Conservation (phyloP, 1,140 invertebrate species). For the Drosophila punjabiensis region DNA sequence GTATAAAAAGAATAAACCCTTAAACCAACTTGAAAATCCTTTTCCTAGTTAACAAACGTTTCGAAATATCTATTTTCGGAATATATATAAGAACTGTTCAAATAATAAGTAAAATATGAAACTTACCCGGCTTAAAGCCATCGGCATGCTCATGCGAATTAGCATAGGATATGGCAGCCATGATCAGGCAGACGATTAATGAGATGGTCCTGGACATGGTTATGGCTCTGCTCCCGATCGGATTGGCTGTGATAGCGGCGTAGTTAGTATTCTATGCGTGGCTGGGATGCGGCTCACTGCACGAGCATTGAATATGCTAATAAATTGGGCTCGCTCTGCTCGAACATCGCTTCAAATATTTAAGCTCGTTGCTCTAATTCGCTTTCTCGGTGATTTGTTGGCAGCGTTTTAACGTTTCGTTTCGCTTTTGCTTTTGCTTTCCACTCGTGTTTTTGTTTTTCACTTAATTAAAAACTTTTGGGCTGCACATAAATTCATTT, state of each 20-base stretch:
- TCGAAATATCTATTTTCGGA: no score
- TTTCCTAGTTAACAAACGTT: background rate
- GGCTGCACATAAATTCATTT: slow-evolving; percentile 81
- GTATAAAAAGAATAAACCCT: no score
- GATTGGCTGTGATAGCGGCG: slow-evolving; percentile 26
- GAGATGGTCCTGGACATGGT: slow-evolving; percentile 28
- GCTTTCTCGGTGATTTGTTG: slow-evolving; percentile 31
- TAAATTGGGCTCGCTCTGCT: slow-evolving; percentile 64
- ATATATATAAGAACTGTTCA: background rate
- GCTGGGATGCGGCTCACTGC: slow-evolving; percentile 34
- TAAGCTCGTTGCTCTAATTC: slow-evolving; percentile 35
- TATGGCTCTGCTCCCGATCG: slow-evolving; percentile 29
- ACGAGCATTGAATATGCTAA: slow-evolving; percentile 62
- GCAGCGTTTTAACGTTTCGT: slow-evolving; percentile 28
- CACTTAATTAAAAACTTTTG: slow-evolving; percentile 82
- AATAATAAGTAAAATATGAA: background rate
- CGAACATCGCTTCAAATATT: slow-evolving; percentile 66
- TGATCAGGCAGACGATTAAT: slow-evolving; percentile 53
- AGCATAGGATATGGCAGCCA: slow-evolving; percentile 49
- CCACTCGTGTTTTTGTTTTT: slow-evolving; percentile 64
- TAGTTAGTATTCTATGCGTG: slow-evolving; percentile 23
- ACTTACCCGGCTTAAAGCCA: slow-evolving; percentile 80
- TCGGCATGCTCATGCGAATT: slow-evolving; percentile 74
- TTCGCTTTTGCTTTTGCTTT: slow-evolving; percentile 3
- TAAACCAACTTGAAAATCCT: no score